A percentile compares a stretch with the other conserved stretches of the same genome.
Evolutionary conservation across 2,113 vertebrate genomes (phyloP).

Genomic region (human (Homo sapiens)): DNA sequence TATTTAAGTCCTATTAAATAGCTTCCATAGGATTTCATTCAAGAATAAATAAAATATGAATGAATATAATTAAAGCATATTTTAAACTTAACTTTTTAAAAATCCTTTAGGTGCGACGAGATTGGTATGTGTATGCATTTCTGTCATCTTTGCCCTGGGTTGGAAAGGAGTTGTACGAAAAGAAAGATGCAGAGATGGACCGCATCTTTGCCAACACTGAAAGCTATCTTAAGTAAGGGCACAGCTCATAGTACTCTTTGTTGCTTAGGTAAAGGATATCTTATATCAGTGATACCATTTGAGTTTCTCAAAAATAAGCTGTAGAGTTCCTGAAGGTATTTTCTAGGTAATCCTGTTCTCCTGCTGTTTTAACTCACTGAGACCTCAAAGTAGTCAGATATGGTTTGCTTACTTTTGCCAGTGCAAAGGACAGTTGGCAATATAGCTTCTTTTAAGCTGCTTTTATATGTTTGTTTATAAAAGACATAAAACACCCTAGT

Average conservation of each 20-base stretch:
- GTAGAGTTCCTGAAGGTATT: background rate
- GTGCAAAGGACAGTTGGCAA: background rate
- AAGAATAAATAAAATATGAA: constrained; percentile 2
- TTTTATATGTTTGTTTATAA: background rate
- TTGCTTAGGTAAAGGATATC: background rate
- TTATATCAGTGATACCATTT: background rate
- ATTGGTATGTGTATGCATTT: constrained; percentile 97
- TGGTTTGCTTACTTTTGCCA: background rate
- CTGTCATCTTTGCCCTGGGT: constrained; percentile 98
- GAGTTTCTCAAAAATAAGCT: background rate
- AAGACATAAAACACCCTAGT: background rate
- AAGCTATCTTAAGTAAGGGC: constrained; percentile 94
- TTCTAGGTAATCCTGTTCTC: background rate
- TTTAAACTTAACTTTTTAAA: constrained; percentile 48
- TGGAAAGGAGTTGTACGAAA: constrained; percentile 97
- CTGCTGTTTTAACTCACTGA: background rate
- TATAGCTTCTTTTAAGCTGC: background rate
- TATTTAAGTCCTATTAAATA: background rate
- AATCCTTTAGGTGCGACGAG: constrained; percentile 91
- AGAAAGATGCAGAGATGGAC: constrained; percentile 99
- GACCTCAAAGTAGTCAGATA: background rate
- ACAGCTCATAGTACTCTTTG: background rate
- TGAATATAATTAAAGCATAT: background rate
- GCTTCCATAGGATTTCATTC: background rate
- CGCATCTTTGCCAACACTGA: constrained; percentile 95